These are phyloP conservation scores for Drosophila lutescens DNA, from an alignment of 2,888 invertebrate species.

Conservation along the genomic window DNA sequence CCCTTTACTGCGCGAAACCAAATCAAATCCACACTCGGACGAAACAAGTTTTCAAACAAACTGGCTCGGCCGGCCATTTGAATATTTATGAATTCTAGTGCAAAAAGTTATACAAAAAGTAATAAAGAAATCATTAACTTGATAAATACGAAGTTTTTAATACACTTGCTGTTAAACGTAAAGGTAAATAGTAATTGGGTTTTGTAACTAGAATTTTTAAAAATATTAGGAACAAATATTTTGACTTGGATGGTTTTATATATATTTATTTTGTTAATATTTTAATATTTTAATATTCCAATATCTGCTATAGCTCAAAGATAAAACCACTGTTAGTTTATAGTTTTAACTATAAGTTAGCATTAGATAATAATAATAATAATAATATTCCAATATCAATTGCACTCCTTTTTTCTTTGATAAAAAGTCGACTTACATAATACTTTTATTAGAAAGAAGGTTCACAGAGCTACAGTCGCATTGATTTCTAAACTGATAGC, in stretches of 20 bases:
- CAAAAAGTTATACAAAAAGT: conserved; percentile 18
- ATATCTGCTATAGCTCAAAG: too few species aligned
- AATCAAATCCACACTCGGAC: conserved; percentile 31
- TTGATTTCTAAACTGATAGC: neutral
- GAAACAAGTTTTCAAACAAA: conserved; percentile 66
- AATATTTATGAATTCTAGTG: conserved; percentile 51
- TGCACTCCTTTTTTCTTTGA: neutral
- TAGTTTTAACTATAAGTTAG: too few species aligned
- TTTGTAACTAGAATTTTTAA: too few species aligned
- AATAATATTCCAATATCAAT: too few species aligned
- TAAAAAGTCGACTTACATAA: neutral
- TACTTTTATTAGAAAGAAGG: neutral
- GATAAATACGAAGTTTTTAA: neutral
- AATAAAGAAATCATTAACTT: neutral
- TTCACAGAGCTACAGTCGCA: neutral
- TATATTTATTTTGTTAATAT: too few species aligned
- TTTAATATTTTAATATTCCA: too few species aligned
- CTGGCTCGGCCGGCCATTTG: conserved; percentile 64
- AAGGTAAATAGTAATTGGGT: too few species aligned
- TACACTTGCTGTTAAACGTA: neutral
- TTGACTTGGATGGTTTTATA: too few species aligned
- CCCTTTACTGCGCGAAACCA: conserved; percentile 65
- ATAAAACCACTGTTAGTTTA: too few species aligned
- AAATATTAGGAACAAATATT: too few species aligned
- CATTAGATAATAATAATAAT: too few species aligned